Evolutionary conservation across 2,797 vertebrate species (phyloP).

Genomic region (Aplochiton taeniatus): DNA sequence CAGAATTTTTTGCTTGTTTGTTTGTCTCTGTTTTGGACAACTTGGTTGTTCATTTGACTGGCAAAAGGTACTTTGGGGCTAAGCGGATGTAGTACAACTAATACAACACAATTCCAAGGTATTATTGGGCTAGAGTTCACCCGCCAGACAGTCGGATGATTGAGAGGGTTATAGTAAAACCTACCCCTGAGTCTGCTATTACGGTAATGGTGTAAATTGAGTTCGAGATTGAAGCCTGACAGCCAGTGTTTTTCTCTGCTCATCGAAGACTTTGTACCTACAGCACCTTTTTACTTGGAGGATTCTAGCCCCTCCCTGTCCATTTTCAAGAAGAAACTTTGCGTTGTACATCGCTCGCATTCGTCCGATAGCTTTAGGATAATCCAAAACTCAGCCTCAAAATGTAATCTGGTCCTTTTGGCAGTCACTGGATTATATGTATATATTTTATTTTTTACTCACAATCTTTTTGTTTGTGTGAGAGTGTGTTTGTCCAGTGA

Average conservation of each 20-base stretch:
- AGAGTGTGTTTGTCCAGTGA: neutral
- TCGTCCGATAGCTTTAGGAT: neutral
- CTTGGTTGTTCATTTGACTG: neutral
- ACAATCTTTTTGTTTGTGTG: neutral
- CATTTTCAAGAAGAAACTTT: neutral
- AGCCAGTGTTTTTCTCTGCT: neutral
- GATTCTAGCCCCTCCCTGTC: neutral
- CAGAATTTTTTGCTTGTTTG: too few relatives aligned
- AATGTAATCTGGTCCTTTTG: conserved; percentile 1
- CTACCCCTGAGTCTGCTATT: neutral
- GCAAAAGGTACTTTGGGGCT: too few relatives aligned
- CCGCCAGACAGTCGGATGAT: neutral
- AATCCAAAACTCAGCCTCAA: neutral
- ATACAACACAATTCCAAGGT: too few relatives aligned
- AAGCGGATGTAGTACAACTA: too few relatives aligned
- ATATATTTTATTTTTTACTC: neutral
- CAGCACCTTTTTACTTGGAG: neutral
- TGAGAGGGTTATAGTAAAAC: conserved; percentile 7
- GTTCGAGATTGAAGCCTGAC: neutral
- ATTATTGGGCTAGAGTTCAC: neutral
- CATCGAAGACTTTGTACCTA: too few relatives aligned
- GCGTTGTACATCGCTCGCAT: neutral
- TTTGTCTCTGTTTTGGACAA: too few relatives aligned
- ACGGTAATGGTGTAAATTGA: conserved; percentile 9
- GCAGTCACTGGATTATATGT: neutral